Evolutionary conservation across 2,888 invertebrate genomes (phyloP), one percentile per base, ranked within the genome.

Genomic region (Heliconius aoede): DNA sequence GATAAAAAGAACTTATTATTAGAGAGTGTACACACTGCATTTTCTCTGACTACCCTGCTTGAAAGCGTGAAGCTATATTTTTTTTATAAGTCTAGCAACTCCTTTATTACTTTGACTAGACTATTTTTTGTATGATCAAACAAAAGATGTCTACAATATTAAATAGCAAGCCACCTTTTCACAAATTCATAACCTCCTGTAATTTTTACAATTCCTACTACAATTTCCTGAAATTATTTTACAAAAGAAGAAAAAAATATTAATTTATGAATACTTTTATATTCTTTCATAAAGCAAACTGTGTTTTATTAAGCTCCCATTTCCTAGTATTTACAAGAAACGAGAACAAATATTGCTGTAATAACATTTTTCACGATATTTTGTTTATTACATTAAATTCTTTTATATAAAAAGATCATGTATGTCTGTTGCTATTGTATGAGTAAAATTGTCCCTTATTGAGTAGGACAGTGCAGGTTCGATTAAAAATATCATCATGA

Each of bases 231-330:
- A 30, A 30, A 7, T 28, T 4, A 15, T 61, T 28, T 28, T 15
- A 28, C 15, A 61, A 28, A 61, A 28, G 18, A 13, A 40, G 36
- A 60, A 60, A 60, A 26, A 13, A 60, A 30, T 9, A 4, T 62
- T 8, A 28, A 62, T 30, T 30, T 4, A 32, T 30, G 11, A 51
- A n/a, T 21, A 62, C 30, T 30, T 62, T 62, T 11, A 8, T 62
- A 62, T 30, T 32, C 21, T 3, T 30, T 30, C n/a, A 28, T 61
- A 21, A 62, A n/a, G 4, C n/a, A 62, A 62, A 30, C 21, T 21
- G 30, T 62, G 62, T 62, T 62, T 62, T 62, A 62, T 62, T 21
- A 30, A 62, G 30, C 62, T 32, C 30, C 18, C 30, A 62, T 62
- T 62, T 62, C 30, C 30, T 30, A 28, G 9, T 62, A 62, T n/a